A percentile compares a stretch with the other conserved stretches of the same genome.
These are phyloP conservation scores for Hemiscyllium ocellatum DNA, from an alignment of 2,113 vertebrate species.

Conservation along the genomic window DNA sequence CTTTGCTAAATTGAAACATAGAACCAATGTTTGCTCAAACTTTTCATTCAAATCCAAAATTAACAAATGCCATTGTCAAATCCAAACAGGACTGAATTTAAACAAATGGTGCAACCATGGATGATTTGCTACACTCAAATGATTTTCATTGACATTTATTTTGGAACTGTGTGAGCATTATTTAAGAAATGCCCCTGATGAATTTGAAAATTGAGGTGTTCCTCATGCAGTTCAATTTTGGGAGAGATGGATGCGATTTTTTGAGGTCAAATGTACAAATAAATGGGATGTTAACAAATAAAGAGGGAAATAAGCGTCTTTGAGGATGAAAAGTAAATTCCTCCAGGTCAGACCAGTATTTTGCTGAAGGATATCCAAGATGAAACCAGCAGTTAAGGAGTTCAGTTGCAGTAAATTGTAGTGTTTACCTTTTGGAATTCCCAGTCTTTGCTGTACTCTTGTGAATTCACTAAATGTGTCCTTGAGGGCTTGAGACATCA, in stretches of 20 bases:
- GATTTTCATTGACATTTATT: neutral
- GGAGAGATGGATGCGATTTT: neutral
- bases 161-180: neutral
- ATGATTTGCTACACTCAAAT: neutral
- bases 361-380: neutral
- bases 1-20: neutral
- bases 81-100: neutral
- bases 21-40: neutral
- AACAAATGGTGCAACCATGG: neutral
- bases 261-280: neutral
- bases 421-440: conserved; percentile 85
- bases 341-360: neutral
- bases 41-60: neutral
- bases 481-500: conserved; percentile 97
- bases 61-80: neutral
- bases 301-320: neutral
- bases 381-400: neutral
- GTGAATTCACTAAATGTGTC: conserved; percentile 95
- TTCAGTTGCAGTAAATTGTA: neutral
- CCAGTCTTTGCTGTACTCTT: conserved; percentile 88
- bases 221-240: neutral
- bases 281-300: neutral
- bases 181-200: neutral
- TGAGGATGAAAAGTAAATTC: neutral
- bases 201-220: neutral